These are phyloP conservation scores for Argyra leucocephala DNA, from an alignment of 2,888 invertebrate genomes.

Conservation along the genomic window DNA sequence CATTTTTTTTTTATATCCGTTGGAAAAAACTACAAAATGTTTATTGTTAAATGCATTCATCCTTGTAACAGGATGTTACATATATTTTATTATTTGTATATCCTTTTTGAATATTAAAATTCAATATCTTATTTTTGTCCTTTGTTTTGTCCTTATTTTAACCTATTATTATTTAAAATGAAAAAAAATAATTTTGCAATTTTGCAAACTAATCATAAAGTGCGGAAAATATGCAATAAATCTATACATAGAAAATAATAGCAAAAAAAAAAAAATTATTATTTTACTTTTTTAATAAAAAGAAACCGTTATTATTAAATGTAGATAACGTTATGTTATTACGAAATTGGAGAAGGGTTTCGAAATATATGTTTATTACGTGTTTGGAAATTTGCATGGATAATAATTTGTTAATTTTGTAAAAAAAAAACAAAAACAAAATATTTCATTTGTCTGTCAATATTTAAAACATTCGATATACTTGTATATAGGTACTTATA, in stretches of 20 bases:
- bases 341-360: conserved; percentile 3
- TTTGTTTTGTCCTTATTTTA: no score
- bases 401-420: background rate
- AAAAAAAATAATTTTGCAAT: background rate
- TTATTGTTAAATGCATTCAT: background rate
- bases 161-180: background rate
- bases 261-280: no score
- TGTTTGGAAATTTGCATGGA: background rate
- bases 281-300: background rate
- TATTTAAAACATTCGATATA: no score
- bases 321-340: background rate
- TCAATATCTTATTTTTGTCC: no score
- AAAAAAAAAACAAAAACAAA: no score
- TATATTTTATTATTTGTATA: background rate
- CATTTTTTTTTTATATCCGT: no score
- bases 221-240: background rate
- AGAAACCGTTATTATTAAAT: background rate
- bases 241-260: background rate
- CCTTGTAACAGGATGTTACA: background rate
- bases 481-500: no score
- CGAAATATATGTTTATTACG: background rate
- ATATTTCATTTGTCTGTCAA: background rate
- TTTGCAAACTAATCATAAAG: background rate
- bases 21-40: background rate
- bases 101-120: no score